Base-by-base conservation (phyloP, 2,113 vertebrate genomes). In the Galeopterus variegatus region DNA sequence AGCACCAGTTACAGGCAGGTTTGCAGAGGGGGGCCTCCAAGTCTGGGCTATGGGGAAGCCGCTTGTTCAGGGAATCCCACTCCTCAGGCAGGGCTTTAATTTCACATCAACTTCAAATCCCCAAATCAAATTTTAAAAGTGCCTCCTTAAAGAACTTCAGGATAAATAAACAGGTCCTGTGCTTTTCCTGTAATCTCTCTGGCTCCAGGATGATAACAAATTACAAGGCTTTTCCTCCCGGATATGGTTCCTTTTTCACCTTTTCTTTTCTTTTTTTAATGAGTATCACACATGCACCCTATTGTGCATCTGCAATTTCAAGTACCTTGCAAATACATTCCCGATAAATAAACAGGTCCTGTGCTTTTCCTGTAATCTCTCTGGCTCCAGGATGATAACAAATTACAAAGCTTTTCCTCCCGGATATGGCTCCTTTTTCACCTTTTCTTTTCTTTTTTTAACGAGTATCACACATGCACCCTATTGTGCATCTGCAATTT, bases 261-360 rank as follows among this genome's bases (percentile, higher is more conserved):
- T 21, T 64, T 79, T 70, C 48, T 83, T 80, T 75, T 36, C 23
- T 50, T 54, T 80, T 58, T 45, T 83, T 28, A 17, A 31, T 62
- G 86, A 86, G 9, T 50, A 69, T 73, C 79, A 87, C 86, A 65
- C 65, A 36, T 83, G 48, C 9, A 83, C 52, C 56, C 90, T 33
- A 62, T 60, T 48, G 36, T 79, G 45, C 31, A 18, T 41, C 75
- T 50, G 86, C 80, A 48, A 91, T 70, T 95, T 93, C 85, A 96
- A 96, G 96, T 62, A 94, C 54, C 72, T 97, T 94, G 84, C 84
- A 90, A 96, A n/a, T n/a, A n/a, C n/a, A n/a, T n/a, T n/a, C n/a
- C n/a, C n/a, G n/a, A 93, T 60, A 82, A 91, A 82, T 14, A 88
- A 81, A 91, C 54, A 96, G 62, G 11, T 64, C 73, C 36, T 0